phyloP scores from a whole-genome alignment of 2,797 vertebrate species.

The Microtus obscurus region DNA sequence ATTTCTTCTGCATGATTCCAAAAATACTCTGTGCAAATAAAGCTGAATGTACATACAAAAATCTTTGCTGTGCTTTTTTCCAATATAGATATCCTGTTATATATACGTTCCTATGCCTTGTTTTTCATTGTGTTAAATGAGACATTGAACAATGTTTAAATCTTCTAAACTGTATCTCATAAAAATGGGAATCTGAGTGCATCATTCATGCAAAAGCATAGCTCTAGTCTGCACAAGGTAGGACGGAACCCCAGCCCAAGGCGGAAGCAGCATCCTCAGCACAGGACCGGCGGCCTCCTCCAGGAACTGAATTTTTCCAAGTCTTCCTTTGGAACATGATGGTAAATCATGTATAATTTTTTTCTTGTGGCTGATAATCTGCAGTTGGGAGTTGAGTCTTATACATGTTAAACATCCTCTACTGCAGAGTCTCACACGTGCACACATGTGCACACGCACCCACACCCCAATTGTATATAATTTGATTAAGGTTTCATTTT shows the following conservation, averaged over 20 bases:
- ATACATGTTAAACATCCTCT: background rate
- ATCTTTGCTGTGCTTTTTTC: background rate
- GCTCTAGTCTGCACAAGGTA: background rate
- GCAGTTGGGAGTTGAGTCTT: background rate
- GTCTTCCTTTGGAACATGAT: background rate
- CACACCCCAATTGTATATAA: background rate
- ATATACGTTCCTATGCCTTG: background rate
- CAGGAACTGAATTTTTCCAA: constrained; percentile 20
- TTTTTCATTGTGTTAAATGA: background rate
- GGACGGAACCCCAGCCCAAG: background rate
- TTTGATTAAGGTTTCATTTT: constrained; percentile 41
- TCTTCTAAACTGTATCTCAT: constrained; percentile 14
- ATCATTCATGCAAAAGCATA: background rate
- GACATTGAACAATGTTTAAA: background rate
- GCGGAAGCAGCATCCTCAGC: background rate
- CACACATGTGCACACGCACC: background rate
- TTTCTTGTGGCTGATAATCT: background rate
- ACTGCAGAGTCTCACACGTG: background rate
- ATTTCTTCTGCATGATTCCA: constrained; percentile 14
- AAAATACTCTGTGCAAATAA: background rate
- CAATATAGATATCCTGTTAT: background rate
- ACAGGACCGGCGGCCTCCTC: rapidly evolving
- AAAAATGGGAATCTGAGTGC: background rate
- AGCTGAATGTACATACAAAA: background rate
- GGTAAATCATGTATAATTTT: background rate